Base-by-base conservation (phyloP, 2,888 invertebrate species). In the Mimachlamys varia region DNA sequence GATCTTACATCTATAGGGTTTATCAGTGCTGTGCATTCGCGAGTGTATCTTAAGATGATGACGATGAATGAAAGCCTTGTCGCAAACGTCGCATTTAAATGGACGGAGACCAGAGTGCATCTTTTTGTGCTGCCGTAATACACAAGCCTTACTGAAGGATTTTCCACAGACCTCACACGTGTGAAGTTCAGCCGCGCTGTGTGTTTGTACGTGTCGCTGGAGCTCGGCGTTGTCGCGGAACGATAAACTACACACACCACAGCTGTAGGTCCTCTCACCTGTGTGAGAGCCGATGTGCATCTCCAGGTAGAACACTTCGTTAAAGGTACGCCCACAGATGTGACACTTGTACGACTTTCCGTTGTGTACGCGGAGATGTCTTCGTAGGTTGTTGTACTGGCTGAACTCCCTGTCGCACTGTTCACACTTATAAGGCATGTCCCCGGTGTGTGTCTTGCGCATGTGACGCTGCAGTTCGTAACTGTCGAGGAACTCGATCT, bases 251-350 rank as follows among this genome's bases (percentile, higher is more conserved):
- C 94, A 94, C 12, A 94, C 93, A 0, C 93, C 94, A 90, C 94
- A 94, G 88, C 93, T 94, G 87, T 94, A 94, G 13, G 93, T 93
- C 1, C 94, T 88, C n/a, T 93, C 92, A 0, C 94, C 94, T 17
- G 94, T 94, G 87, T 94, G 94, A 7, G 93, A 93, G 0, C 94
- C 93, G 89, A 93, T 92, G 49, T 94, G 94, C 94, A 94, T 94
- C 53, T 92, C 93, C 17, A 94, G 89, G 88, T 94, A 94, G 90
- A 93, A 94, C 19, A 93, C 92, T 76, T 94, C 94, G 89, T 93
- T 93, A 88, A 94, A 94, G 17, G 93, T 93, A 3, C 93, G 92
- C 22, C 93, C 93, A 91, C 94, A 94, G 13, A 94, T 87, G 38
- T 93, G 91, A 91, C 94, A 94, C 38, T 93, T 92, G 89, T 91